phyloP scores from a whole-genome alignment of 2,113 vertebrate species.

The Stigmatopora nigra region DNA sequence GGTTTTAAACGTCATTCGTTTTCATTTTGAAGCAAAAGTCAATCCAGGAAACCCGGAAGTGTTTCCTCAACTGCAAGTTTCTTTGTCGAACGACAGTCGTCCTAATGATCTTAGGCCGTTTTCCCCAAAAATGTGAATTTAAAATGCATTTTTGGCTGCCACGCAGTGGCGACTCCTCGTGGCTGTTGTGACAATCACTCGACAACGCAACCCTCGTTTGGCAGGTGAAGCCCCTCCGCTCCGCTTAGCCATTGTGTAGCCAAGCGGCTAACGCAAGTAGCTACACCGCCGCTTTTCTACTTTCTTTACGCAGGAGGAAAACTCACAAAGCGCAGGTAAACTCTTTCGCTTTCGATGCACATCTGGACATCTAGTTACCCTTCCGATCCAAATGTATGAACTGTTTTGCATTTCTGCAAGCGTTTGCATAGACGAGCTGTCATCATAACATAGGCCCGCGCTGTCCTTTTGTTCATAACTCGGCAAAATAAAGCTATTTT shows the following conservation, averaged over 20 bases:
- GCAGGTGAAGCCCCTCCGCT: constrained; percentile 13
- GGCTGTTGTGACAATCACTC: constrained; percentile 12
- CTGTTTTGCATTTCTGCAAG: background rate
- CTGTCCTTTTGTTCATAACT: constrained; percentile 4
- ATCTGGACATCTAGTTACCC: too few relatives aligned
- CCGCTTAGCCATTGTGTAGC: constrained; percentile 42
- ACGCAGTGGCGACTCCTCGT: constrained; percentile 30
- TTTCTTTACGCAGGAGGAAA: constrained; percentile 16
- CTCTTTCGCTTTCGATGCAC: fast-evolving
- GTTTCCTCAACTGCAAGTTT: background rate
- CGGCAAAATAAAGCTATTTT: background rate
- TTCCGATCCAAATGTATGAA: background rate
- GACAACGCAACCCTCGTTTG: background rate
- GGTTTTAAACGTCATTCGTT: background rate
- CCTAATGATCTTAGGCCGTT: background rate
- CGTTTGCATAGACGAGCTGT: constrained; percentile 18
- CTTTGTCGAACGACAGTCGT: background rate
- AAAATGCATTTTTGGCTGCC: background rate
- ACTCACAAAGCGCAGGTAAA: constrained; percentile 46
- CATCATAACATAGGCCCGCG: constrained; percentile 37
- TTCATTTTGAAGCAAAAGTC: background rate
- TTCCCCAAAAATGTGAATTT: background rate
- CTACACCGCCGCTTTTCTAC: background rate
- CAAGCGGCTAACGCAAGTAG: constrained; percentile 6
- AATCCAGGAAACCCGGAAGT: background rate